These are phyloP conservation scores for Mungos mungo DNA, from an alignment of 2,113 vertebrate species.

Conservation along the genomic window DNA sequence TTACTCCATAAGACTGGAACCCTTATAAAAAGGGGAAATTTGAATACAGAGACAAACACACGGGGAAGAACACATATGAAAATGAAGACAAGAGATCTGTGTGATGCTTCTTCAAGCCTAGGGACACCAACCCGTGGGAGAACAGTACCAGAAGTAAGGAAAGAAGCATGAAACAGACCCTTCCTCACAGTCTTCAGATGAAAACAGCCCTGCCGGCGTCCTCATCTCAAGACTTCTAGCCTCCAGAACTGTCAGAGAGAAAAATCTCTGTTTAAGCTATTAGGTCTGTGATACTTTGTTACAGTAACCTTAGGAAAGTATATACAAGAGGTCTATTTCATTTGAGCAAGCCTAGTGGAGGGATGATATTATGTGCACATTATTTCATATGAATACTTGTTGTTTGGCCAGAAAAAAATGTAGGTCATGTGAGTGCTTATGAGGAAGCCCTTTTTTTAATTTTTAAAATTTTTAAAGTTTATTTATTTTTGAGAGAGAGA, in stretches of 20 bases:
- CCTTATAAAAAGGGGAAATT: background rate
- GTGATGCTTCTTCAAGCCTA: background rate
- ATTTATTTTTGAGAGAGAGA: too few relatives aligned
- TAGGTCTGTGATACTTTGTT: background rate
- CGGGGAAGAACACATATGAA: background rate
- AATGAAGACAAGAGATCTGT: background rate
- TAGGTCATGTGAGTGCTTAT: background rate
- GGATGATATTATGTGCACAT: background rate
- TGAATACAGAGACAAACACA: background rate
- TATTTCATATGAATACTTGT: slow-evolving; percentile 1
- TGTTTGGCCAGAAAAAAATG: background rate
- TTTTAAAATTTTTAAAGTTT: too few relatives aligned
- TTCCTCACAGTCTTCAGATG: background rate
- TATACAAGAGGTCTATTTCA: background rate
- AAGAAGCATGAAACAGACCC: background rate
- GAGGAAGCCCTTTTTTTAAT: too few relatives aligned
- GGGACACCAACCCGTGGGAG: background rate
- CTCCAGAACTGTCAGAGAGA: background rate
- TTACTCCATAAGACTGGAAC: too few relatives aligned
- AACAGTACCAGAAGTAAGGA: background rate
- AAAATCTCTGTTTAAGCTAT: background rate
- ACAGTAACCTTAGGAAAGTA: background rate
- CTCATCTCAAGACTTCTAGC: background rate
- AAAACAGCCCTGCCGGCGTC: background rate
- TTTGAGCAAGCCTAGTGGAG: background rate